Evolutionary conservation across 2,888 invertebrate genomes (phyloP), one percentile per base, ranked within the genome.

Genomic region (Neria commutata): DNA sequence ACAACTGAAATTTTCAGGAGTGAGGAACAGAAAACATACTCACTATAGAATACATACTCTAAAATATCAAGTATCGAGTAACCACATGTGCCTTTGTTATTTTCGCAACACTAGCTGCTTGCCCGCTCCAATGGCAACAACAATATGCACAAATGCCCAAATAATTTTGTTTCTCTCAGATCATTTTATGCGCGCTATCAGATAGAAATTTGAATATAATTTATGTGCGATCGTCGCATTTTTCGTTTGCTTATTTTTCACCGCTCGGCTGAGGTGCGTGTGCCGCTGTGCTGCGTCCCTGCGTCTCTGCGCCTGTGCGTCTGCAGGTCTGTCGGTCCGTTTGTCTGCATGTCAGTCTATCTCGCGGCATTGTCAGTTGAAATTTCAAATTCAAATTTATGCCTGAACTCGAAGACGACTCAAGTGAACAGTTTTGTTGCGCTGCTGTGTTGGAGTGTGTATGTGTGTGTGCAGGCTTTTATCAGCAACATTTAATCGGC

Each of bases 191-290:
- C 26, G n/a, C n/a, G n/a, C n/a, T n/a, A n/a, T n/a, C n/a, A 37
- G 52, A 45, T 21, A 48, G 45, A 73, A 74, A 72, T 74, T 75
- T 75, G 65, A 74, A 75, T 74, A 75, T 75, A 74, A 75, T 75
- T 74, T 73, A 75, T 75, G 74, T 74, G 70, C 72, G 73, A 72
- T 74, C 74, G 71, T 65, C 68, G 67, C 67, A 62, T 72, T 71
- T 48, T 72, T 72, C 71, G 71, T 70, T 72, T 70, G 72, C 66
- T 58, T 71, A 69, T 29, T 42, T 54, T 54, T 47, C 14, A 52
- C 34, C 23, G 5, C 16, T 46, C 33, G 25, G 23, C 6, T 24
- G 17, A 52, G 46, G 45, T 45, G 16, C 21, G 33, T n/a, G 8
- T 16, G 52, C 21, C 42, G 10, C 34, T 34, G 21, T 26, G 33